Conservation (phyloP, 1,140 invertebrate species). For the Neotoxoptera formosana region DNA sequence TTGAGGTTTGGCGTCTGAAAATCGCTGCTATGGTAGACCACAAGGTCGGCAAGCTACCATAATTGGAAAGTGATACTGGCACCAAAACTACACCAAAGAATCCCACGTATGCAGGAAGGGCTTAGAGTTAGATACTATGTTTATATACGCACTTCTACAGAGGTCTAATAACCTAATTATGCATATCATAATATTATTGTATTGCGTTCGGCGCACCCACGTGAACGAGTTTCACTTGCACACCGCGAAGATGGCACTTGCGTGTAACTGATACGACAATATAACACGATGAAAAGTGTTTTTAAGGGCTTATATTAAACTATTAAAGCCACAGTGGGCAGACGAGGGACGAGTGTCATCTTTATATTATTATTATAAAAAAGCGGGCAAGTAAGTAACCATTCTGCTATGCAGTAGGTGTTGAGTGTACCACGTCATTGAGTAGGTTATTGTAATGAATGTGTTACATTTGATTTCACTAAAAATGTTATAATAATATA, state of each 20-base stretch:
- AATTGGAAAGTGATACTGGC: constrained; percentile 3
- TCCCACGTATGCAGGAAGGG: background rate
- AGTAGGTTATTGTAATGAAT: background rate
- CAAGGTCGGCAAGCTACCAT: constrained; percentile 43
- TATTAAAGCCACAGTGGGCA: background rate
- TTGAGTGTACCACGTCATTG: background rate
- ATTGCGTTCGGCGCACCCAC: background rate
- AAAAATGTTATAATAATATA: background rate
- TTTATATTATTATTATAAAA: background rate
- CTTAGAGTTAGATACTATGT: background rate
- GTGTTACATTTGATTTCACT: background rate
- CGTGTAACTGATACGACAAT: constrained; percentile 17
- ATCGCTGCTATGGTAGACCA: background rate
- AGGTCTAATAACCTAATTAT: constrained; percentile 39
- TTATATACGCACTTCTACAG: background rate
- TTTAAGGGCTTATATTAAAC: constrained; percentile 2
- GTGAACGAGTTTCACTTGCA: constrained; percentile 33
- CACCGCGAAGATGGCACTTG: background rate
- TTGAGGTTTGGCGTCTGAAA: background rate
- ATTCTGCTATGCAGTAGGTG: background rate
- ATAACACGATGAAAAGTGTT: constrained; percentile 22
- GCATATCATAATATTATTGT: background rate
- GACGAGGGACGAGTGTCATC: background rate
- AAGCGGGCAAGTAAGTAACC: background rate
- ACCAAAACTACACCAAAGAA: background rate